Percentiles rank a stretch among this genome's conserved stretches.
Conservation (phyloP, 2,113 vertebrate species). For the Mus musculus region GRCm39 chrX:109460001-109460500, state of each 20-base stretch:
- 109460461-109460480: too few species aligned
- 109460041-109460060: too few species aligned
- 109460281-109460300: conserved; percentile 63
- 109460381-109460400: conserved; percentile 74
- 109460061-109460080: not conserved
- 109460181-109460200: not conserved
- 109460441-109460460: too few species aligned
- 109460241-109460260: too few species aligned
- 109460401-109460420: conserved; percentile 71
- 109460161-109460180: not conserved
- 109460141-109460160: not conserved
- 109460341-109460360: conserved; percentile 55
- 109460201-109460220: not conserved
- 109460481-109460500: too few species aligned
- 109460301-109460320: not conserved
- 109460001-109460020: not conserved
- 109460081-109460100: not conserved
- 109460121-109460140: not conserved
- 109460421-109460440: too few species aligned
- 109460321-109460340: not conserved
- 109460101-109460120: not conserved
- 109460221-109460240: not conserved
- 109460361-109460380: conserved; percentile 18
- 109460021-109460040: not conserved
- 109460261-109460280: not conserved